Conservation (phyloP, 2,888 invertebrate species). For the Marasmarcha lunaedactyla region DNA sequence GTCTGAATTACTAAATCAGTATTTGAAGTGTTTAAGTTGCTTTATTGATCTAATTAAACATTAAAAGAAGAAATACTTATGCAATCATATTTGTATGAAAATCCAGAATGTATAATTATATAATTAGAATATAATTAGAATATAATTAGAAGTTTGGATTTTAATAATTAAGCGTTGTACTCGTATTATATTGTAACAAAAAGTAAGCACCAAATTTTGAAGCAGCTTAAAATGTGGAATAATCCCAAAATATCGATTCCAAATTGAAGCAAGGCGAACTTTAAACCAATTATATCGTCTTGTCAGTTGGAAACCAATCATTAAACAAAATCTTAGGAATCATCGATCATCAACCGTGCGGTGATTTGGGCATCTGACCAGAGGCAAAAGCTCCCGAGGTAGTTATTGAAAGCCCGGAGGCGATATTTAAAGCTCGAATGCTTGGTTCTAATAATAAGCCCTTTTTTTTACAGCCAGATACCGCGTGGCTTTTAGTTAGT, state of each 20-base stretch:
- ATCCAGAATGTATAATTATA: no score
- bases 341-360: constrained; percentile 59
- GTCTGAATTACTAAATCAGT: neutral
- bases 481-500: neutral
- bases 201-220: neutral
- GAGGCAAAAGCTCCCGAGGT: constrained; percentile 39
- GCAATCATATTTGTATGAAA: no score
- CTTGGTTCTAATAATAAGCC: constrained; percentile 27
- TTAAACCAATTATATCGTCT: constrained; percentile 33
- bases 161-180: no score
- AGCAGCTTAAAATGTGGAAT: neutral
- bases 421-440: constrained; percentile 24
- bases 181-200: no score
- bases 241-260: no score
- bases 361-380: constrained; percentile 50
- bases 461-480: constrained; percentile 1
- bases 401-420: constrained; percentile 29
- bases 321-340: constrained; percentile 63
- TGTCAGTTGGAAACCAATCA: constrained; percentile 53
- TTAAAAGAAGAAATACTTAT: no score
- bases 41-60: no score
- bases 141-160: no score
- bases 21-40: no score
- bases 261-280: constrained; percentile 5
- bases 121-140: no score